Conservation (phyloP, 35 echinoderm and acorn worm species). For the Strongylocentrotus purpuratus region DNA sequence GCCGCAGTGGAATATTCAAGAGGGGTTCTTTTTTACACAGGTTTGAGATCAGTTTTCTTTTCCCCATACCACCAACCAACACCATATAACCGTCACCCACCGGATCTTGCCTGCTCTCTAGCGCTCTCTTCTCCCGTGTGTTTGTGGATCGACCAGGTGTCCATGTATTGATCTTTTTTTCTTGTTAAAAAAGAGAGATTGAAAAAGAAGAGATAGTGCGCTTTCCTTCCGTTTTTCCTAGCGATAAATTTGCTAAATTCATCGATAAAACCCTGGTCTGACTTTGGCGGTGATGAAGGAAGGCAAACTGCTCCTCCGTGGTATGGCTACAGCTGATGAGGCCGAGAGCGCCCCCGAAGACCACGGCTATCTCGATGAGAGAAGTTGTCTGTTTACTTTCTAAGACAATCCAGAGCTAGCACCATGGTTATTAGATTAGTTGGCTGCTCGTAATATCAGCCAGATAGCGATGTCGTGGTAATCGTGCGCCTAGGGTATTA, state of each 20-base stretch:
- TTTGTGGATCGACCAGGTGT: slow-evolving; percentile 44
- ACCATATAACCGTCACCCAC: neutral
- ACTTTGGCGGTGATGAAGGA: slow-evolving; percentile 37
- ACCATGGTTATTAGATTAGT: slow-evolving; percentile 50
- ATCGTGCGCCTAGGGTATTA: slow-evolving; percentile 49
- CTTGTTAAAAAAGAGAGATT: neutral
- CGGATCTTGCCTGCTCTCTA: neutral
- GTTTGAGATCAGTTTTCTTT: slow-evolving; percentile 6
- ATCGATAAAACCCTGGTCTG: slow-evolving; percentile 45
- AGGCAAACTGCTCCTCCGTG: slow-evolving; percentile 25
- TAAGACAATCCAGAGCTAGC: slow-evolving; percentile 33
- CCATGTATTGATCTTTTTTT: slow-evolving; percentile 31
- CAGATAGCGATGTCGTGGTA: slow-evolving; percentile 23
- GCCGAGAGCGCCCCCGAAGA: slow-evolving; percentile 21
- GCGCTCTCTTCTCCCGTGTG: neutral
- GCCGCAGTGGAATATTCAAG: slow-evolving; percentile 43
- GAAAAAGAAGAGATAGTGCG: slow-evolving; percentile 40
- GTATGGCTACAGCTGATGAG: slow-evolving; percentile 36
- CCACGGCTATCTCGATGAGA: slow-evolving; percentile 7
- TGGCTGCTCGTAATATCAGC: slow-evolving; percentile 48
- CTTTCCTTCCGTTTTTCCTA: slow-evolving; percentile 42
- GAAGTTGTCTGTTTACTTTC: slow-evolving; percentile 43
- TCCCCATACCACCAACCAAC: neutral
- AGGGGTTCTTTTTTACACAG: slow-evolving; percentile 29
- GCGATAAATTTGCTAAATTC: slow-evolving; percentile 52